Percentiles rank a stretch among this genome's conserved stretches.
phyloP scores from a whole-genome alignment of 2,888 invertebrate species.

The Ptilodon capucinus region DNA sequence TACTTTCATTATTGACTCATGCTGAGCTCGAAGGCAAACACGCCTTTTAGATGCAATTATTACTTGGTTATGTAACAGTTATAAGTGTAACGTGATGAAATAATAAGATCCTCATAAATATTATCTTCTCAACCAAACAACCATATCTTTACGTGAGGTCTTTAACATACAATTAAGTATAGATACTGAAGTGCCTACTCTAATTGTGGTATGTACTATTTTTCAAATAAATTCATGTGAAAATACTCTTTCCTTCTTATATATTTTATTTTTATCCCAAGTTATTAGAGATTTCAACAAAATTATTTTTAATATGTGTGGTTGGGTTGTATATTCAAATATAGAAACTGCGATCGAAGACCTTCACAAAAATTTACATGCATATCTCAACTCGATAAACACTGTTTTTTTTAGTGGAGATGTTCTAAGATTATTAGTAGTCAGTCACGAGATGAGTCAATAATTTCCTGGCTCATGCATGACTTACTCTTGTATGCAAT shows the following conservation, averaged over 20 bases:
- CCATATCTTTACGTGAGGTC: not conserved
- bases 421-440: not conserved
- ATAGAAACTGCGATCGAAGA: not conserved
- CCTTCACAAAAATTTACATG: not conserved
- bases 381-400: not conserved
- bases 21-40: conserved; percentile 10
- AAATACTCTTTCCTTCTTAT: too few relatives aligned
- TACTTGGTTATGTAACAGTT: not conserved
- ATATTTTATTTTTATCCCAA: too few relatives aligned
- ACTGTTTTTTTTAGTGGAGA: not conserved
- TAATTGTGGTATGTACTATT: too few relatives aligned
- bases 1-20: conserved; percentile 30
- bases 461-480: not conserved
- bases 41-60: conserved; percentile 3
- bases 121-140: too few relatives aligned
- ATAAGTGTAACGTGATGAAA: not conserved
- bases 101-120: too few relatives aligned
- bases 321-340: too few relatives aligned
- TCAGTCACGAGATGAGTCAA: not conserved
- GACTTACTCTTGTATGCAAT: not conserved
- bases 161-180: not conserved
- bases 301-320: too few relatives aligned
- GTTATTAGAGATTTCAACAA: too few relatives aligned
- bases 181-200: too few relatives aligned
- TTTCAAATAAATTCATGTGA: too few relatives aligned